Conservation (phyloP, 1,140 invertebrate species). For the Leucophenga varia region DNA sequence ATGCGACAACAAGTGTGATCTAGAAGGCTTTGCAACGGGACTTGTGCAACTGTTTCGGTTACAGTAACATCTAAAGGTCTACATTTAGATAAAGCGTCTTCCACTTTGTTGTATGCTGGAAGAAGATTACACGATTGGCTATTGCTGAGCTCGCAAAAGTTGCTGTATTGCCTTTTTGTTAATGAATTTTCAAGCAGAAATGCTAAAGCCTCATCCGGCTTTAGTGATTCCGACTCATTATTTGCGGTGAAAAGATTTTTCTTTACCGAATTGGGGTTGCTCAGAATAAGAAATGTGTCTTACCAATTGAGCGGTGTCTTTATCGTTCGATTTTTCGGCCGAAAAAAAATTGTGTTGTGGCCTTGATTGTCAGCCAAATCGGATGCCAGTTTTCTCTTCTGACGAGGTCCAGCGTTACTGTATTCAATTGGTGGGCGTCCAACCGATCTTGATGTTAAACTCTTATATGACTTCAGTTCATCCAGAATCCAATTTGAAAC, state of each 20-base stretch:
- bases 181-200: constrained; percentile 19
- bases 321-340: constrained; percentile 1
- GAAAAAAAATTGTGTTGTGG: background rate
- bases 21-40: constrained; percentile 11
- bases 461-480: constrained; percentile 4
- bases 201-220: constrained; percentile 14
- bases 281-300: constrained; percentile 8
- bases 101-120: constrained; percentile 14
- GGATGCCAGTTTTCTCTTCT: constrained; percentile 1
- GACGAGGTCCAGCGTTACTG: too few species aligned
- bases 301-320: constrained; percentile 2
- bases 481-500: constrained; percentile 10
- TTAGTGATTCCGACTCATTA: too few species aligned
- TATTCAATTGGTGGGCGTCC: constrained; percentile 8
- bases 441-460: constrained; percentile 10
- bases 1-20: constrained; percentile 8
- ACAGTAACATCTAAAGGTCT: constrained; percentile 10
- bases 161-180: constrained; percentile 17
- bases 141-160: constrained; percentile 16
- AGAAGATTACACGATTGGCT: constrained; percentile 7
- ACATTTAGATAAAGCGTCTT: constrained; percentile 14
- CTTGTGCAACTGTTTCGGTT: constrained; percentile 9
- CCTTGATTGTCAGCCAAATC: background rate
- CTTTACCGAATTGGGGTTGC: constrained; percentile 1
- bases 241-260: constrained; percentile 16